Evolutionary conservation across 1,140 invertebrate species (phyloP).

Genomic region (Drosophila navojoa): DNA sequence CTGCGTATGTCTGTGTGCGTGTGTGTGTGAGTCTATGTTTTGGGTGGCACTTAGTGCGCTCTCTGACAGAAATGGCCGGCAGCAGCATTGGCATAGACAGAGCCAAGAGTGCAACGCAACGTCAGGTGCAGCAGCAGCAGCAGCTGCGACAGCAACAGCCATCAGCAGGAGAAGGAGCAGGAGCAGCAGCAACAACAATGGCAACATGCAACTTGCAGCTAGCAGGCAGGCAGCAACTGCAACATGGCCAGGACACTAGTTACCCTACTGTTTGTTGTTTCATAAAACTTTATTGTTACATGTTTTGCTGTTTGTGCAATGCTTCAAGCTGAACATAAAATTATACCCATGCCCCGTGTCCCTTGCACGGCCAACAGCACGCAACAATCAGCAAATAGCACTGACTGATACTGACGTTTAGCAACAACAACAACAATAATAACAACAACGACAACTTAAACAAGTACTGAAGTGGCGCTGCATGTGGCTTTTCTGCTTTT

Average conservation of each 20-base stretch:
- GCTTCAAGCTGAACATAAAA: constrained; percentile 64
- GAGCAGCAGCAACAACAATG: constrained; percentile 24
- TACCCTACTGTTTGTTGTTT: constrained; percentile 59
- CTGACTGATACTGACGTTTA: constrained; percentile 28
- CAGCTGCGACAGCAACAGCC: background rate
- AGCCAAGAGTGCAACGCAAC: constrained; percentile 70
- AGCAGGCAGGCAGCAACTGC: constrained; percentile 3
- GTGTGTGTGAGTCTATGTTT: constrained; percentile 35
- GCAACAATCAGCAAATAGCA: constrained; percentile 49
- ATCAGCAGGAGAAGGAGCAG: constrained; percentile 57
- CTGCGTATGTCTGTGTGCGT: constrained; percentile 5
- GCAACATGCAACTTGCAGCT: constrained; percentile 28
- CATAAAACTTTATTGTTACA: constrained; percentile 76
- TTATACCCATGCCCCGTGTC: constrained; percentile 33
- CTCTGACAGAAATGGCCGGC: constrained; percentile 70
- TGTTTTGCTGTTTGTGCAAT: constrained; percentile 49
- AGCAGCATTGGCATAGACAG: constrained; percentile 51
- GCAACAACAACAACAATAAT: background rate
- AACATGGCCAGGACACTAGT: constrained; percentile 22
- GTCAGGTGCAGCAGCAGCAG: constrained; percentile 64
- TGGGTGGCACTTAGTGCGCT: constrained; percentile 65
- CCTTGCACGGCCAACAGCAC: constrained; percentile 6
- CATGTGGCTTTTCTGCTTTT: background rate
- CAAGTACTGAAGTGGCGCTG: background rate
- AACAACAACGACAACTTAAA: background rate